phyloP scores from a whole-genome alignment of 1,140 invertebrate species.

The Anadara kagoshimensis region DNA sequence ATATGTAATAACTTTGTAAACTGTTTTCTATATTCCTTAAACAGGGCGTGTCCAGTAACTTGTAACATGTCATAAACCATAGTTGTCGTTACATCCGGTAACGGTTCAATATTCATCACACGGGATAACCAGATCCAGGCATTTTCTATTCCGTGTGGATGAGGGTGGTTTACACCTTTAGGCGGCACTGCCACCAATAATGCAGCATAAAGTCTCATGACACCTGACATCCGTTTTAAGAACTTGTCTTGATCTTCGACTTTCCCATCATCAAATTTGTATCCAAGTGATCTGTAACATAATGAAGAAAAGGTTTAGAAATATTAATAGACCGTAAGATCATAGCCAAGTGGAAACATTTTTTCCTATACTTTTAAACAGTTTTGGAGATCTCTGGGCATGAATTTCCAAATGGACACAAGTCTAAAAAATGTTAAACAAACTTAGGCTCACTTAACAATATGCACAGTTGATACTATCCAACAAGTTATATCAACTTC shows the following conservation, averaged over 20 bases:
- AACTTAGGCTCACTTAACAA: no score
- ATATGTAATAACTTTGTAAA: slow-evolving; percentile 85
- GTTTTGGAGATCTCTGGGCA: no score
- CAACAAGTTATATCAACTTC: no score
- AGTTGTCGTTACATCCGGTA: slow-evolving; percentile 82
- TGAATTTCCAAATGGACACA: no score
- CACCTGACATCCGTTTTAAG: slow-evolving; percentile 87
- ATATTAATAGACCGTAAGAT: no score
- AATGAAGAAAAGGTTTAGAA: not conserved
- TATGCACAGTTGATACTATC: no score
- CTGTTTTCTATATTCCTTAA: slow-evolving; percentile 82
- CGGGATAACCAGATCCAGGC: slow-evolving; percentile 89
- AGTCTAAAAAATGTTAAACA: no score
- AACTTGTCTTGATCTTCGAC: slow-evolving; percentile 89
- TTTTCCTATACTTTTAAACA: no score
- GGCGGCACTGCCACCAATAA: slow-evolving; percentile 82
- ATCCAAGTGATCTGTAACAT: slow-evolving; percentile 75
- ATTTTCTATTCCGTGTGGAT: slow-evolving; percentile 83
- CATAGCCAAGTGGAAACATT: no score
- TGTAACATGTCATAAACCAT: slow-evolving; percentile 86
- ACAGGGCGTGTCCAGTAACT: slow-evolving; percentile 82
- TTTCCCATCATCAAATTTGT: slow-evolving; percentile 77
- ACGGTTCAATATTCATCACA: slow-evolving; percentile 83
- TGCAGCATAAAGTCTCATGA: slow-evolving; percentile 86
- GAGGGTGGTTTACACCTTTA: slow-evolving; percentile 66